A percentile compares a stretch with the other conserved stretches of the same genome.
These are phyloP conservation scores for Chaitophorus viminalis DNA, from an alignment of 2,888 invertebrate genomes.

Conservation along the genomic window DNA sequence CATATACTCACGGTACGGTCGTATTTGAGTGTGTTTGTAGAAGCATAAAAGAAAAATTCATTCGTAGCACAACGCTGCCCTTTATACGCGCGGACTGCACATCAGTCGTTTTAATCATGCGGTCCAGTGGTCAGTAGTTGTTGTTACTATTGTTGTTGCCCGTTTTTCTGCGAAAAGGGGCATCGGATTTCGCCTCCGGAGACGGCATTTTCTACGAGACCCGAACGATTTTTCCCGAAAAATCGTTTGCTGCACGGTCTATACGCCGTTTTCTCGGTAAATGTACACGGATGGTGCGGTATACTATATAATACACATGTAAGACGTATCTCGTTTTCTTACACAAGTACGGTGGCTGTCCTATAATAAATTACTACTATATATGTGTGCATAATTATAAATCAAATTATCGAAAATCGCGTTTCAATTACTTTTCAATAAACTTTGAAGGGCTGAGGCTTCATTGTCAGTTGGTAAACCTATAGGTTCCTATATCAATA, in stretches of 20 bases:
- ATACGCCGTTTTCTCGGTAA: neutral
- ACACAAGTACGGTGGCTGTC: no score
- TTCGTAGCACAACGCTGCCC: neutral
- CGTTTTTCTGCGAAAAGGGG: neutral
- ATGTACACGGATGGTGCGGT: neutral
- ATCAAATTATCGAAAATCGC: no score
- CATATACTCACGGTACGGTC: no score
- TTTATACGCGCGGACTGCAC: neutral
- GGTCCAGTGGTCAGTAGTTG: slow-evolving; percentile 44
- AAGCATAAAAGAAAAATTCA: slow-evolving; percentile 36
- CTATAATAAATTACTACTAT: no score
- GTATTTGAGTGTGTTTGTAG: neutral
- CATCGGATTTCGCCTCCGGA: neutral
- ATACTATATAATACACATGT: no score
- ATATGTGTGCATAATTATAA: no score
- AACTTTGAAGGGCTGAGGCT: no score
- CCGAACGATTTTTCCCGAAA: neutral
- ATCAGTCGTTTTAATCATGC: slow-evolving; percentile 47
- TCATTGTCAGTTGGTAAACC: no score
- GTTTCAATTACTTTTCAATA: no score
- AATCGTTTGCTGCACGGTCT: neutral
- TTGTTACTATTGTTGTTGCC: neutral
- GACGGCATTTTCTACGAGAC: neutral
- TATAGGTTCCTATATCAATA: no score
- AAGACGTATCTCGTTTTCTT: neutral